Percentiles rank a stretch among this genome's conserved stretches.
phyloP scores from a whole-genome alignment of 2,888 invertebrate species.

The Thymelicus sylvestris region DNA sequence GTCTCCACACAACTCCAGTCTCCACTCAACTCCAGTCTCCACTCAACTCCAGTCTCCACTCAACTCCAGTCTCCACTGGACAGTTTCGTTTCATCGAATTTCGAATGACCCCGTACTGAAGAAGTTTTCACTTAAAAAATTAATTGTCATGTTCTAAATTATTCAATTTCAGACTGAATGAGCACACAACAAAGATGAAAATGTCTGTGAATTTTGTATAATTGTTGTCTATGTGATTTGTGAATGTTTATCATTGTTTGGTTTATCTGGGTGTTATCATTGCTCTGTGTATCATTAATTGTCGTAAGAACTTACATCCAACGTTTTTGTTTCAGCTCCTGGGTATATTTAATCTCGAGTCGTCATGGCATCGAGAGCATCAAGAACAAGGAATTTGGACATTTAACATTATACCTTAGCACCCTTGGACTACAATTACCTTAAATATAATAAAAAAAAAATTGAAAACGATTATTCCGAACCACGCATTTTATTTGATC shows the following conservation, averaged over 20 bases:
- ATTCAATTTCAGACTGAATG: no score
- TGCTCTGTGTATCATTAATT: not conserved
- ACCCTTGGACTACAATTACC: conserved; percentile 75
- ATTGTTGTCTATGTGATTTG: not conserved
- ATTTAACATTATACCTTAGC: conserved; percentile 83
- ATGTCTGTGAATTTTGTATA: no score
- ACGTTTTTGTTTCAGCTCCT: conserved; percentile 69
- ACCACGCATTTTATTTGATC: conserved; percentile 48
- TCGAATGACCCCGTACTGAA: no score
- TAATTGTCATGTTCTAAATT: no score
- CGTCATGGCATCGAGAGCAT: conserved; percentile 65
- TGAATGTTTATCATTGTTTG: not conserved
- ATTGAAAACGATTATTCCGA: conserved; percentile 52
- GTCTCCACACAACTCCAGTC: no score
- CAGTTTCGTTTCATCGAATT: no score
- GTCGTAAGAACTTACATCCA: not conserved
- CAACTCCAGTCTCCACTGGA: no score
- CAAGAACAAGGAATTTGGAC: conserved; percentile 82
- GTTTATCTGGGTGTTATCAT: not conserved
- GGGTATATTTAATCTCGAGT: conserved; percentile 65
- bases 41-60: no score
- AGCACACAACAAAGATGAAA: no score
- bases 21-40: no score
- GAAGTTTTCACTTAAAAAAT: no score
- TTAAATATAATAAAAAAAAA: conserved; percentile 70